Evolutionary conservation across 1,140 invertebrate species (phyloP), one percentile per base, ranked within the genome.

Genomic region (Leptinotarsa defecta): DNA sequence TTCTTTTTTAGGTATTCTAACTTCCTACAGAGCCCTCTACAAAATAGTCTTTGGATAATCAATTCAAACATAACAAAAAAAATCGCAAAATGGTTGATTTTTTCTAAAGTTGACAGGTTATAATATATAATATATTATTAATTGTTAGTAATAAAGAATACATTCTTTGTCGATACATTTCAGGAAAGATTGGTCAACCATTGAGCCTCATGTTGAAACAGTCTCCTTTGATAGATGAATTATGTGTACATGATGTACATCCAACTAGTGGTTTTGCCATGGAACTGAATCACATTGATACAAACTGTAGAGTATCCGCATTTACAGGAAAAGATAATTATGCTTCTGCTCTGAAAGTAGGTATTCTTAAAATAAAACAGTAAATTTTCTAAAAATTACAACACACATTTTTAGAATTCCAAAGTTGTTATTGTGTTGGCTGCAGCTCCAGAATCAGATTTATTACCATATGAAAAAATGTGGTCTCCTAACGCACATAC

Each of bases 231-330:
- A 86, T 91, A 70, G 90, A 91, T 74, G 90, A 91, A 83, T 83
- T 91, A 76, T 87, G 89, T 48, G 75, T 91, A 20, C 89, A 89
- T 73, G 90, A 91, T 80, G 80, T 86, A 13, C 83, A 83, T 43
- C 80, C 86, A 4, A 86, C 87, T 4, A 84, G 84, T 19, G 87
- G 88, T 17, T 85, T 89, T n/a, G 87, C 87, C n/a, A 82, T 87
- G 79, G 90, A 91, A 76, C 81, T 91, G 6, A 89, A 86, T 77
- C 88, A 90, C 62, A 87, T 91, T 11, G 89, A 91, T 78, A 90
- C 89, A 4, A 87, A 85, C 71, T 90, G 89, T 76, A 94, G 92
- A 85, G 91, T 95, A 1, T 89, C 90, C 3, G 86, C 87, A 0
- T 89, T 84, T 77, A 84, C 70, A 48, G 81, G 86, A 79, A 86